Percentiles rank a stretch among this genome's conserved stretches.
Conservation (phyloP, 2,888 invertebrate genomes). For the Caenorhabditis auriculariae region DNA sequence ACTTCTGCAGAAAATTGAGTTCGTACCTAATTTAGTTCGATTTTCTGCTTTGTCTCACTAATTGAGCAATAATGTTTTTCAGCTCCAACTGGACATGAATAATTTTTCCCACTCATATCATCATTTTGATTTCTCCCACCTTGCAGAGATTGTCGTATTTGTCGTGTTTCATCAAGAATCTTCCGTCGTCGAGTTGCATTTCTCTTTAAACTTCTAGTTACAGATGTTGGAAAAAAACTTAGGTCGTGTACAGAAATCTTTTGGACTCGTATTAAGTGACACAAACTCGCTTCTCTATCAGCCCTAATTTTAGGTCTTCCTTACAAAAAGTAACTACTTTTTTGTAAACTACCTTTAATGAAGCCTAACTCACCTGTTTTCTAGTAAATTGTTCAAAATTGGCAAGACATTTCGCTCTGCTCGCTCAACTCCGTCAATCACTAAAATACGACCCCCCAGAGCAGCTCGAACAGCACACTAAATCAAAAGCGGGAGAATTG, state of each 20-base stretch:
- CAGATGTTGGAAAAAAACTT: too few relatives aligned
- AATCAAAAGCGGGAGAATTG: background rate
- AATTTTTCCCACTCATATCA: background rate
- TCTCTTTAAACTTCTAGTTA: too few relatives aligned
- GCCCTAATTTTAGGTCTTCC: too few relatives aligned
- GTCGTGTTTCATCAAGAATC: slow-evolving; percentile 83
- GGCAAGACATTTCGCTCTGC: slow-evolving; percentile 95
- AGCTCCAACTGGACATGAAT: too few relatives aligned
- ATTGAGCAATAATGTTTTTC: too few relatives aligned
- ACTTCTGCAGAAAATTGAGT: slow-evolving; percentile 73
- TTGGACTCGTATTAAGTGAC: too few relatives aligned
- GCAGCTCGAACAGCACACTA: slow-evolving; percentile 92
- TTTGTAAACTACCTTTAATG: too few relatives aligned
- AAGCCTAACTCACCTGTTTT: slow-evolving; percentile 96
- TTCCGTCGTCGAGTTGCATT: slow-evolving; percentile 96
- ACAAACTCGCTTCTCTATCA: too few relatives aligned
- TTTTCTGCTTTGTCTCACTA: too few relatives aligned
- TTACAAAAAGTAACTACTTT: too few relatives aligned
- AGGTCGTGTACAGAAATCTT: too few relatives aligned
- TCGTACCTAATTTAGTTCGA: too few relatives aligned
- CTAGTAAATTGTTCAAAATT: slow-evolving; percentile 89
- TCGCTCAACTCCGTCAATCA: slow-evolving; percentile 94
- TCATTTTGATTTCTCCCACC: slow-evolving; percentile 68
- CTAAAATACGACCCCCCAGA: slow-evolving; percentile 80
- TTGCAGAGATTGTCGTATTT: slow-evolving; percentile 85